Conservation (phyloP, 2,113 vertebrate genomes). For the Bubalus kerabau region DNA sequence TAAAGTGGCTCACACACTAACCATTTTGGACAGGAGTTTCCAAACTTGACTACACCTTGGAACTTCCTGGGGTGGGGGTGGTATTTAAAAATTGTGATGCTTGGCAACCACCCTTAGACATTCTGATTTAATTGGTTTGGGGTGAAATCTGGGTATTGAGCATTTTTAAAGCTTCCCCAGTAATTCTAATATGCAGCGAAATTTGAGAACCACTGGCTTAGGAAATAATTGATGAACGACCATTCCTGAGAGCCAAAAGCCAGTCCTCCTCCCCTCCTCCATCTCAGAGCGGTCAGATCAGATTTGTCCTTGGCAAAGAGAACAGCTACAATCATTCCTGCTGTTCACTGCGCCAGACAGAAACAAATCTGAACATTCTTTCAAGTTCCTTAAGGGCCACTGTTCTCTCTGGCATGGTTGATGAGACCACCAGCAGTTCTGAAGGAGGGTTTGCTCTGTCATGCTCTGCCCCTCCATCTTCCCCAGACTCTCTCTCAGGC, state of each 20-base stretch:
- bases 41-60: background rate
- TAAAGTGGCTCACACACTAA: background rate
- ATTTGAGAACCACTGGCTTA: background rate
- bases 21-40: background rate
- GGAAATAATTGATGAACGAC: background rate
- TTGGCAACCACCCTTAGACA: background rate
- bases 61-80: background rate
- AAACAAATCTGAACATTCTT: constrained; percentile 14
- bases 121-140: background rate
- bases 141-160: background rate
- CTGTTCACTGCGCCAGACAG: background rate
- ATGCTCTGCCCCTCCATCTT: background rate
- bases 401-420: background rate
- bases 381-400: background rate
- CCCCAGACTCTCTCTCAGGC: background rate
- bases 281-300: background rate
- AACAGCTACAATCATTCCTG: background rate
- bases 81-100: background rate
- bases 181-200: background rate
- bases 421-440: background rate
- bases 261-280: background rate
- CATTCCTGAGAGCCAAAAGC: background rate
- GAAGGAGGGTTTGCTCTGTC: background rate
- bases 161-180: background rate
- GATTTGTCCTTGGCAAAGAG: constrained; percentile 19